phyloP scores from a whole-genome alignment of 2,797 vertebrate species.

The Sitta carolinensis region DNA sequence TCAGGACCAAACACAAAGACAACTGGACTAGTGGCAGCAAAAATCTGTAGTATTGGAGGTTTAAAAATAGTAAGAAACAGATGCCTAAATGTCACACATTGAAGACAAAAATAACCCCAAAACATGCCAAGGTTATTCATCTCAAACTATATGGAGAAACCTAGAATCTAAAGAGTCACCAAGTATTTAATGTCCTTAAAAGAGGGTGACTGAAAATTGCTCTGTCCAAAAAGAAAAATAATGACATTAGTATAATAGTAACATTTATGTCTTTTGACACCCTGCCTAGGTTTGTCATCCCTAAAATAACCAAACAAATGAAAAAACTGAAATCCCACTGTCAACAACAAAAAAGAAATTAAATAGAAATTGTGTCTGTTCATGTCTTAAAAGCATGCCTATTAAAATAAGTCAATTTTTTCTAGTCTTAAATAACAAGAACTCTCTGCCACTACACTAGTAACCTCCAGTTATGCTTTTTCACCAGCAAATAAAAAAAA shows the following conservation, averaged over 20 bases:
- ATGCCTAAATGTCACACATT: fast-evolving
- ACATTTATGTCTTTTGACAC: not conserved
- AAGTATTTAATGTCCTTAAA: not conserved
- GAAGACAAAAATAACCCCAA: not conserved
- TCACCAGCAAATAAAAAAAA: not conserved
- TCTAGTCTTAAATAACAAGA: not conserved
- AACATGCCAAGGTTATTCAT: not conserved
- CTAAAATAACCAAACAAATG: not conserved
- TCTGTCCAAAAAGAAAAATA: not conserved
- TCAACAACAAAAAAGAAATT: not conserved
- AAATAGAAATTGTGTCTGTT: not conserved
- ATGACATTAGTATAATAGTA: not conserved
- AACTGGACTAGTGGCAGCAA: not conserved
- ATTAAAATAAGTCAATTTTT: not conserved
- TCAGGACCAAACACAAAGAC: not conserved
- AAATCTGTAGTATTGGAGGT: not conserved
- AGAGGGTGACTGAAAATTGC: not conserved
- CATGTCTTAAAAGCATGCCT: not conserved
- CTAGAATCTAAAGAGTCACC: not conserved
- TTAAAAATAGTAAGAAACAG: not conserved
- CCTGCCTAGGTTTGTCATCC: not conserved
- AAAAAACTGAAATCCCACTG: not conserved
- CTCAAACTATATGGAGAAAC: not conserved
- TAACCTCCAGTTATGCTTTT: not conserved
- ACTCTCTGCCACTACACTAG: not conserved